These are phyloP conservation scores for Polymixis flavicincta DNA, from an alignment of 2,888 invertebrate genomes.

Conservation along the genomic window DNA sequence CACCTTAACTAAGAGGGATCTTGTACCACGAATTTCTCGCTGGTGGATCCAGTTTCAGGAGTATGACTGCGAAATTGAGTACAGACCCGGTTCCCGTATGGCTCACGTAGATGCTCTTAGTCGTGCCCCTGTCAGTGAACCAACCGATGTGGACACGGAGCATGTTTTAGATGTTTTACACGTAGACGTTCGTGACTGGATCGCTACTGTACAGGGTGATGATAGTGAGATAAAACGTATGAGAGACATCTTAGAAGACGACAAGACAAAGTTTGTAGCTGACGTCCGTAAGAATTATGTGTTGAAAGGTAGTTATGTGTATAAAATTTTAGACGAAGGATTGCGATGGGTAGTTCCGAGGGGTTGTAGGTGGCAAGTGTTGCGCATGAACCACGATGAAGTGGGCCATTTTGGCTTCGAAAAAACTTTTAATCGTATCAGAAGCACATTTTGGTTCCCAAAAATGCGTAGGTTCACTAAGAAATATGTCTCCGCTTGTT, in stretches of 20 bases:
- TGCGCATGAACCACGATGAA: too few relatives aligned
- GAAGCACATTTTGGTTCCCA: too few relatives aligned
- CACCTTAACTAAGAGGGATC: conserved; percentile 54
- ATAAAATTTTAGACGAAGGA: conserved; percentile 8
- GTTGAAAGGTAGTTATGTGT: not conserved
- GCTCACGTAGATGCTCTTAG: conserved; percentile 71
- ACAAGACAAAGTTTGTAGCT: too few relatives aligned
- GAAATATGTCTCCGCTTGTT: too few relatives aligned
- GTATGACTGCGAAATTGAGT: conserved; percentile 39
- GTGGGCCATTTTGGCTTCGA: too few relatives aligned
- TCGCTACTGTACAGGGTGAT: conserved; percentile 1
- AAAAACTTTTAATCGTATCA: too few relatives aligned
- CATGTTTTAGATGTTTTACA: conserved; percentile 15
- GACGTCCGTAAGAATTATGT: too few relatives aligned
- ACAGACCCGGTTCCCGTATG: conserved; percentile 47
- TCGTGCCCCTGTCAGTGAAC: conserved; percentile 22
- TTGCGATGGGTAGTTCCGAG: conserved; percentile 6
- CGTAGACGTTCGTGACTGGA: conserved; percentile 5
- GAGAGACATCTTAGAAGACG: too few relatives aligned
- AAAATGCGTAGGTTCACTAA: too few relatives aligned
- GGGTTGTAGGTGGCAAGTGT: not conserved
- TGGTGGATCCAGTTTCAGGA: conserved; percentile 32
- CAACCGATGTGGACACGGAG: not conserved
- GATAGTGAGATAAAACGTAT: conserved; percentile 4
- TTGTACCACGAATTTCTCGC: conserved; percentile 54